phyloP scores from a whole-genome alignment of 2,797 vertebrate genomes.

The Falco rusticolus region DNA sequence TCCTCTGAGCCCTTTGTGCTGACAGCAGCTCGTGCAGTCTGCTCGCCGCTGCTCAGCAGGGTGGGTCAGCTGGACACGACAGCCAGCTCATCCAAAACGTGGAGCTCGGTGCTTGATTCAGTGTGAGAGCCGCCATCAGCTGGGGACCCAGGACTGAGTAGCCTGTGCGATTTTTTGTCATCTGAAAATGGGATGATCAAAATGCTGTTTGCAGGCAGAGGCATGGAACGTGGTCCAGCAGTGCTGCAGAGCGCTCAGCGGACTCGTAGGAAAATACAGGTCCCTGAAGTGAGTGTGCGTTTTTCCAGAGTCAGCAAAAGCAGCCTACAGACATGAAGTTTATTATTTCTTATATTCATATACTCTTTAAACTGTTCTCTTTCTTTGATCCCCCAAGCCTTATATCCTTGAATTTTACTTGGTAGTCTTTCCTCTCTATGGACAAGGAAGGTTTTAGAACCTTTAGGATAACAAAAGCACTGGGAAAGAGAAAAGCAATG shows the following conservation, averaged over 20 bases:
- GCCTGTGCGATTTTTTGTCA: not conserved
- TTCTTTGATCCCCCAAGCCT: not conserved
- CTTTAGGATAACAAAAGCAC: not conserved
- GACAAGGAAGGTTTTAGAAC: not conserved
- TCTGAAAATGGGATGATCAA: not conserved
- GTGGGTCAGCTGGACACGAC: not conserved
- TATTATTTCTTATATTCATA: not conserved
- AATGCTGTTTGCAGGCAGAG: not conserved
- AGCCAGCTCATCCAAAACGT: not conserved
- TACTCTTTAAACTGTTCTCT: not conserved
- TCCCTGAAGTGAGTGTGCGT: not conserved
- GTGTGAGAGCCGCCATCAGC: not conserved
- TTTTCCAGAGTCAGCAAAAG: not conserved
- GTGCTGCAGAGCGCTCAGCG: not conserved
- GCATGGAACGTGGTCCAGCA: fast-evolving
- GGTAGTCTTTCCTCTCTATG: not conserved
- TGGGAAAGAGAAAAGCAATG: not conserved
- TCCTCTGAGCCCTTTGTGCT: not conserved
- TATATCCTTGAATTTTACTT: not conserved
- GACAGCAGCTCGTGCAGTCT: not conserved
- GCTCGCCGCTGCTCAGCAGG: not conserved
- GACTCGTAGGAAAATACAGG: not conserved
- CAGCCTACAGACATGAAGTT: not conserved
- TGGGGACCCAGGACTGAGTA: not conserved
- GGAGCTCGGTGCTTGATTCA: not conserved